These are phyloP conservation scores for Peromyscus melanophrys DNA, from an alignment of 2,797 vertebrate genomes.

Conservation along the genomic window DNA sequence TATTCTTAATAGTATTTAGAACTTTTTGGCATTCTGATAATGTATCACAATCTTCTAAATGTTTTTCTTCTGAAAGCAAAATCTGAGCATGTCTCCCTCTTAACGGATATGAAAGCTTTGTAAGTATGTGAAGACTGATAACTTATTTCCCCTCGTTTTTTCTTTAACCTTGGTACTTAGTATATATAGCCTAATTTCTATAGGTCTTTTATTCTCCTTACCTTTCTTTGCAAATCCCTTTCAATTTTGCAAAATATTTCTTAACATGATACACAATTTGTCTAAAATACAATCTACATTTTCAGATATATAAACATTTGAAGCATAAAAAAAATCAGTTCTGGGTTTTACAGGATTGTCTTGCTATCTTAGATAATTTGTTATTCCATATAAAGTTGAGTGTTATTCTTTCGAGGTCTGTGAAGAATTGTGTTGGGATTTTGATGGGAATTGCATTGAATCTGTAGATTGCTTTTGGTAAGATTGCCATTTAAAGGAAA, in stretches of 20 bases:
- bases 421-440: no score
- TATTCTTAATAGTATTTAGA: slow-evolving; percentile 18
- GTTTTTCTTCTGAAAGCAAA: not conserved
- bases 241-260: not conserved
- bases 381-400: no score
- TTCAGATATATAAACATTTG: not conserved
- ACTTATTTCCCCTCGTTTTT: not conserved
- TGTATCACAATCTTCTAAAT: not conserved
- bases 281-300: not conserved
- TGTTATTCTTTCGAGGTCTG: no score
- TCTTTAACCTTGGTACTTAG: not conserved
- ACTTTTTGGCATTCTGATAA: not conserved
- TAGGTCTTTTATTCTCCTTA: not conserved
- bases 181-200: not conserved
- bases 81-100: not conserved
- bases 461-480: no score
- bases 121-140: not conserved
- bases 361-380: no score
- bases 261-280: not conserved
- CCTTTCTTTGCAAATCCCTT: not conserved
- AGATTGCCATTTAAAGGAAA: no score
- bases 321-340: not conserved
- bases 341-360: no score
- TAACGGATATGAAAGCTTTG: not conserved
- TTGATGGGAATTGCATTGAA: no score